A percentile compares a stretch with the other conserved stretches of the same genome.
phyloP scores from a whole-genome alignment of 1,140 invertebrate species.

The Macrostomum lignano region DNA sequence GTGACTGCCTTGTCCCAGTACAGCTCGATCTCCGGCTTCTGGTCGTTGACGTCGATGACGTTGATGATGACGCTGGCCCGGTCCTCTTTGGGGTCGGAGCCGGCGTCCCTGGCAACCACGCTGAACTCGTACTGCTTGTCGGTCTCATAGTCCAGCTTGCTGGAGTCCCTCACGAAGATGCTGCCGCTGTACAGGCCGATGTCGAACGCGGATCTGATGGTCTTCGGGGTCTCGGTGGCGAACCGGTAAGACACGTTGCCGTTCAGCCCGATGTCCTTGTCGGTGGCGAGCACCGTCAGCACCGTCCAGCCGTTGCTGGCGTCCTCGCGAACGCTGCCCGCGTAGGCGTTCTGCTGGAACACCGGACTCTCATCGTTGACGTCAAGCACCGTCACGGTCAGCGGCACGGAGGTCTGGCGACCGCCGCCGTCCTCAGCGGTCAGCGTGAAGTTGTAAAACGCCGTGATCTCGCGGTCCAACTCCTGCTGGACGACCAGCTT shows the following conservation, averaged over 20 bases:
- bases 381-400: slow-evolving; percentile 1
- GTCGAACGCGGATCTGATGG: neutral
- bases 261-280: neutral
- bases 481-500: too few relatives aligned
- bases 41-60: slow-evolving; percentile 8
- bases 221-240: neutral
- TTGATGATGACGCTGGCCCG: slow-evolving; percentile 5
- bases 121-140: neutral
- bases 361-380: slow-evolving; percentile 1
- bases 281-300: neutral
- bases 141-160: slow-evolving; percentile 1
- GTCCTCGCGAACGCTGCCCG: neutral
- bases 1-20: too few relatives aligned
- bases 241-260: neutral
- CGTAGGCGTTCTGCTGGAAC: neutral
- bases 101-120: slow-evolving; percentile 1
- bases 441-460: neutral
- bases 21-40: slow-evolving; percentile 4
- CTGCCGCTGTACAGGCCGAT: neutral
- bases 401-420: neutral
- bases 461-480: neutral
- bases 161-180: neutral
- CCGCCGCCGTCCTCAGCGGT: neutral
- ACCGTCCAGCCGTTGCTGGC: neutral
- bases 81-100: neutral